These are phyloP conservation scores for Atta cephalotes DNA, from an alignment of 1,140 invertebrate species.

Conservation along the genomic window DNA sequence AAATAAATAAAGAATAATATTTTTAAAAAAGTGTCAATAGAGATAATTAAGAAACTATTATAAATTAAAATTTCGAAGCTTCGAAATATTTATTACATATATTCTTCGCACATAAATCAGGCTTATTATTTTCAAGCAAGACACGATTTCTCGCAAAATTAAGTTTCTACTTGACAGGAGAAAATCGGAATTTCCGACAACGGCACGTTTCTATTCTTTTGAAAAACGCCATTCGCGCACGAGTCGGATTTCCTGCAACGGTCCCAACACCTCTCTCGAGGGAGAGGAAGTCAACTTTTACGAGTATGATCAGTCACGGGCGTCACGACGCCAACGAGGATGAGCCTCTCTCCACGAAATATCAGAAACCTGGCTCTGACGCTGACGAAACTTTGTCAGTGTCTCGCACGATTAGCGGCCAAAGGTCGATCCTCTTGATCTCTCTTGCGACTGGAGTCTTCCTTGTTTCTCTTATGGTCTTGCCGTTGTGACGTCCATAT, in stretches of 20 bases:
- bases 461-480: constrained; percentile 57
- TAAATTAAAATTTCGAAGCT: neutral
- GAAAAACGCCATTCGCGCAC: constrained; percentile 27
- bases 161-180: constrained; percentile 6
- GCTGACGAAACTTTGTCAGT: constrained; percentile 73
- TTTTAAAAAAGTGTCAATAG: neutral
- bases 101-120: neutral
- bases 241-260: constrained; percentile 65
- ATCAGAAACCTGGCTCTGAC: constrained; percentile 51
- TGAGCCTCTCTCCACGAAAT: constrained; percentile 20
- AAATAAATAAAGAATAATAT: neutral
- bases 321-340: constrained; percentile 64
- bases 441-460: constrained; percentile 56
- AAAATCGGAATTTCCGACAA: constrained; percentile 26
- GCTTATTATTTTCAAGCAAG: neutral
- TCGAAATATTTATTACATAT: neutral
- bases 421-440: constrained; percentile 72
- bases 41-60: neutral
- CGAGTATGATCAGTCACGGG: constrained; percentile 70
- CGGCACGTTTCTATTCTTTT: constrained; percentile 16
- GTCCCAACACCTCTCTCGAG: constrained; percentile 1
- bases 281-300: constrained; percentile 63
- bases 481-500: neutral
- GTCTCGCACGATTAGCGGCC: constrained; percentile 70
- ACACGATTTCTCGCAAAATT: neutral